Evolutionary conservation across 1,140 invertebrate genomes (phyloP), one percentile per base, ranked within the genome.

Genomic region (Conus ventricosus): DNA sequence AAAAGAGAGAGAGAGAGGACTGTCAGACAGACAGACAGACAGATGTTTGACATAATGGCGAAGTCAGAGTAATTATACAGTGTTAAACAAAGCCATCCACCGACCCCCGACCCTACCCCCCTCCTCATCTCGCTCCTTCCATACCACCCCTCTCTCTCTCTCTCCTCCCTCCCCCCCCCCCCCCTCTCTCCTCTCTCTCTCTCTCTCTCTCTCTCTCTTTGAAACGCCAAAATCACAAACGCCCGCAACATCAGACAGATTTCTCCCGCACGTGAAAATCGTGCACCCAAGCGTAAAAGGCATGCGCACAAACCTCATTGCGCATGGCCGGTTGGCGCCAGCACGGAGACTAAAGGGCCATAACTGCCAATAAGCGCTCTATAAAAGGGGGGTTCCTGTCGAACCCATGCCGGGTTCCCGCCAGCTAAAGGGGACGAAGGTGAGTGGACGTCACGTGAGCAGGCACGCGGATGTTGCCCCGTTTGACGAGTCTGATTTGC

Each of bases 301-400:
- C 80, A 81, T 81, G 80, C 80, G 80, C 80, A 81, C 80, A 54
- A 81, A 81, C 8, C 27, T 39, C 23, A 81, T 51, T 81, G 80
- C 80, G 80, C 80, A 81, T 23, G 13, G 25, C 51, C 39, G 51
- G 80, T 81, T 81, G 80, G 80, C 80, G 80, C 80, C 80, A 81
- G 53, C 80, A 15, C 80, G 80, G 51, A 81, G 80, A 81, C 80
- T 55, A 53, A 81, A 81, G 80, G 51, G 13, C 80, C 80, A 81
- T 81, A 81, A 81, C 80, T 81, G 80, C 80, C 51, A 54, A 51
- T 51, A 53, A 51, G 27, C 27, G 51, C 27, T 54, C 80, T 27
- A 81, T 81, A 54, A 81, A 81, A 81, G 39, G 55, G 13, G 80
- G 51, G 76, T 3, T 78, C 39, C 11, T 17, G 5, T 25, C 76